Evolutionary conservation across 2,888 invertebrate species (phyloP).

Genomic region (Drosophila quinaria): DNA sequence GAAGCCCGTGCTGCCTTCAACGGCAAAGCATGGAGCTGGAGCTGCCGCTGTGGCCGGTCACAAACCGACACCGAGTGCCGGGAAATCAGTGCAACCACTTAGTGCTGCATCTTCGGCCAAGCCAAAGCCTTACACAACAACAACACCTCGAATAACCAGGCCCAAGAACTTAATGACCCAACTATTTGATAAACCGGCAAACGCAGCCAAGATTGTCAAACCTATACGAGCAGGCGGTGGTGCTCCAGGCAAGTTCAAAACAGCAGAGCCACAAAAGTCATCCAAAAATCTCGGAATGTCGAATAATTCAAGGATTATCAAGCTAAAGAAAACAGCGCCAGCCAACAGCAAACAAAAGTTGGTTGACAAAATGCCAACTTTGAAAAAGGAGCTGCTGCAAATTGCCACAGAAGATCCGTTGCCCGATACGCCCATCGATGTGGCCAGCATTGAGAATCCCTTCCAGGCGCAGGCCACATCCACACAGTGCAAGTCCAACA

Average conservation of each 20-base stretch:
- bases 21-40: background rate
- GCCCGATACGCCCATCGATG: constrained; percentile 49
- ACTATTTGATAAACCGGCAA: constrained; percentile 37
- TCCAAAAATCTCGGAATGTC: background rate
- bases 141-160: background rate
- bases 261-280: background rate
- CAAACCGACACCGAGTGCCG: background rate
- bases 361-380: background rate
- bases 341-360: constrained; percentile 18
- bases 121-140: background rate
- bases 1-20: background rate
- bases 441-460: constrained; percentile 13
- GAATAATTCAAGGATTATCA: constrained; percentile 48
- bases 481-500: constrained; percentile 41
- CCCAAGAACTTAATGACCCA: constrained; percentile 24
- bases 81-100: background rate
- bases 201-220: constrained; percentile 17
- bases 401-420: constrained; percentile 8
- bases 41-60: background rate
- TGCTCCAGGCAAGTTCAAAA: constrained; percentile 56
- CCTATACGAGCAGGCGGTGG: constrained; percentile 40
- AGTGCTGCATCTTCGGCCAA: background rate
- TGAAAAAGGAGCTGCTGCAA: constrained; percentile 16
- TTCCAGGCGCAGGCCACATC: constrained; percentile 58
- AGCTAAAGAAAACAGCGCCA: constrained; percentile 34